Conservation (phyloP, 2,888 invertebrate species). For the Meghimatium bilineatum region DNA sequence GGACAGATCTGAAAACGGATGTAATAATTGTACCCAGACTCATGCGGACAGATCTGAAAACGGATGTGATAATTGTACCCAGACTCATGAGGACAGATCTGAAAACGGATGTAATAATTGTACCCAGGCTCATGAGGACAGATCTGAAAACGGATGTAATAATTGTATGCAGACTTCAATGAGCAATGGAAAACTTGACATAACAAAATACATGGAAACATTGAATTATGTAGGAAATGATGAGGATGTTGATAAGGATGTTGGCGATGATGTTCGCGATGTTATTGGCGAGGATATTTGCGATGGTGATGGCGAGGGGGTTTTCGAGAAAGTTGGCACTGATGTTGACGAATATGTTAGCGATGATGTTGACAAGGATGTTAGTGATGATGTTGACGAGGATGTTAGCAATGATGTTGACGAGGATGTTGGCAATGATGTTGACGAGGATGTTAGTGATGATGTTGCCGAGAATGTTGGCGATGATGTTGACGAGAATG, state of each 20-base stretch:
- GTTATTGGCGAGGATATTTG: too few species aligned
- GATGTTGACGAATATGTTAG: conserved; percentile 22
- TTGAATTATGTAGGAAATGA: too few species aligned
- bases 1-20: neutral
- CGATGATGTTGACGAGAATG: too few species aligned
- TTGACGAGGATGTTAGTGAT: too few species aligned
- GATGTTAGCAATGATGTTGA: neutral
- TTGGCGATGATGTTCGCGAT: too few species aligned
- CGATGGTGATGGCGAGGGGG: neutral
- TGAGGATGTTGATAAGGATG: too few species aligned
- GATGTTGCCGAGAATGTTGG: too few species aligned
- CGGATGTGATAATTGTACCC: neutral
- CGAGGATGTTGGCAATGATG: conserved; percentile 31
- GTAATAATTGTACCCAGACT: too few species aligned
- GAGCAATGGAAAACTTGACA: too few species aligned
- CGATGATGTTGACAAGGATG: neutral
- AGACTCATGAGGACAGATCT: neutral
- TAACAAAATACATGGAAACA: too few species aligned
- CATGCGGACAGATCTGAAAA: neutral
- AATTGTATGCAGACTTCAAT: too few species aligned
- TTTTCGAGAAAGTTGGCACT: neutral
- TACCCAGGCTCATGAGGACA: neutral
- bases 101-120: neutral
- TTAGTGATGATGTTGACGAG: conserved; percentile 17
- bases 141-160: neutral